phyloP scores from a whole-genome alignment of 2,888 invertebrate species.

The Stenoptilia bipunctidactyla region DNA sequence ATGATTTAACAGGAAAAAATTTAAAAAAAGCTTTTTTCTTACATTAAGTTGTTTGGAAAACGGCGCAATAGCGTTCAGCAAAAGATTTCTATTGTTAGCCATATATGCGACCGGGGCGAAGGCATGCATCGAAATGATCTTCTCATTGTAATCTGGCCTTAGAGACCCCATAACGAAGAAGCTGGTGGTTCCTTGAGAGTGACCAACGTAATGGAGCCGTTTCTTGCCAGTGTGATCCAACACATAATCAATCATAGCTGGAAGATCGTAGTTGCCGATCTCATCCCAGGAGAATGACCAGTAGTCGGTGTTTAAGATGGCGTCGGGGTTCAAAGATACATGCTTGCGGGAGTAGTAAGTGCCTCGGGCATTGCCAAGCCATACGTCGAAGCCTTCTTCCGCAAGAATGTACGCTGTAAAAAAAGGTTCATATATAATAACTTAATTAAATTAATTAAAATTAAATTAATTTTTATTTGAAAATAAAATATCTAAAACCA shows the following conservation, averaged over 20 bases:
- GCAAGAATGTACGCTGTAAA: slow-evolving; percentile 67
- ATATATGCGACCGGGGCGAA: slow-evolving; percentile 79
- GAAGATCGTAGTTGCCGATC: slow-evolving; percentile 83
- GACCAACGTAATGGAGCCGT: slow-evolving; percentile 82
- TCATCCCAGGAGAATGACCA: slow-evolving; percentile 88
- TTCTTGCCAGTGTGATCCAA: slow-evolving; percentile 65
- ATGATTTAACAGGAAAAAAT: too few relatives aligned
- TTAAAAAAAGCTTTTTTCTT: too few relatives aligned
- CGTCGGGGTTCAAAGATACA: slow-evolving; percentile 39
- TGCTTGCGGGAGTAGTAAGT: slow-evolving; percentile 76
- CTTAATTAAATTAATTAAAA: too few relatives aligned
- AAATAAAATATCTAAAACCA: too few relatives aligned
- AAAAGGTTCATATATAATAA: too few relatives aligned
- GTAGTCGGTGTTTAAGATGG: slow-evolving; percentile 48
- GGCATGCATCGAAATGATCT: slow-evolving; percentile 75
- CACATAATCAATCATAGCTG: slow-evolving; percentile 84
- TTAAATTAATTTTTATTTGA: too few relatives aligned
- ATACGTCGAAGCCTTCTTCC: slow-evolving; percentile 81
- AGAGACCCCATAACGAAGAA: slow-evolving; percentile 77
- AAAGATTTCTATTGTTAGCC: slow-evolving; percentile 61
- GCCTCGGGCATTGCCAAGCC: slow-evolving; percentile 87
- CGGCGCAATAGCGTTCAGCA: slow-evolving; percentile 51
- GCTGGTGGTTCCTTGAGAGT: slow-evolving; percentile 78
- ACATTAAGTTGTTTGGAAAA: slow-evolving; percentile 44
- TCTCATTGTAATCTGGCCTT: slow-evolving; percentile 75